A percentile compares a stretch with the other conserved stretches of the same genome.
Conservation (phyloP, 2,797 vertebrate species). For the Cirrhinus molitorella region DNA sequence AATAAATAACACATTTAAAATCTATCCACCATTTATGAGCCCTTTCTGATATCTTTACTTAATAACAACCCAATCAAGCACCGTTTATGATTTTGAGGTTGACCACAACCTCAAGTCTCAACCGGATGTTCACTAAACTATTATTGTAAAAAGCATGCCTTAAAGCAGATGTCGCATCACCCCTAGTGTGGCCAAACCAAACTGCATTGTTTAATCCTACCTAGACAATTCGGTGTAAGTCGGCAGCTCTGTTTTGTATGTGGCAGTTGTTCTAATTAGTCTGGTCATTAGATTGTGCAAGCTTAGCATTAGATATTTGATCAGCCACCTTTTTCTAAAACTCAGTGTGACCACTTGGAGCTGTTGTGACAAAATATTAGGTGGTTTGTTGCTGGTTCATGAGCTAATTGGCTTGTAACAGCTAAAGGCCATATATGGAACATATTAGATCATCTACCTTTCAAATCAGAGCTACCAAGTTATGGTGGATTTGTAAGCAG, state of each 20-base stretch:
- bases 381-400: not conserved
- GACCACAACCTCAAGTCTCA: not conserved
- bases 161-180: not conserved
- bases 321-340: not conserved
- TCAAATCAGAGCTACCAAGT: not conserved
- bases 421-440: not conserved
- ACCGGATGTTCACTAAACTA: not conserved
- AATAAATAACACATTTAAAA: not conserved
- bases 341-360: not conserved
- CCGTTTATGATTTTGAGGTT: conserved; percentile 9
- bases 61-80: not conserved
- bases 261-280: not conserved
- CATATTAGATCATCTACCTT: not conserved
- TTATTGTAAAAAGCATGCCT: not conserved
- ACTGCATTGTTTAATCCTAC: not conserved
- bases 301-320: not conserved
- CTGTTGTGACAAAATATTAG: not conserved
- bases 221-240: not conserved
- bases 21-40: not conserved
- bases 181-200: not conserved
- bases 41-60: not conserved
- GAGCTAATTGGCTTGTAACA: not conserved
- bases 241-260: not conserved
- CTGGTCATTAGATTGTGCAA: not conserved
- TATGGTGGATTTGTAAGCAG: not conserved